Evolutionary conservation across 2,797 vertebrate genomes (phyloP), one percentile per base, ranked within the genome.

Genomic region (Oreortyx pictus): DNA sequence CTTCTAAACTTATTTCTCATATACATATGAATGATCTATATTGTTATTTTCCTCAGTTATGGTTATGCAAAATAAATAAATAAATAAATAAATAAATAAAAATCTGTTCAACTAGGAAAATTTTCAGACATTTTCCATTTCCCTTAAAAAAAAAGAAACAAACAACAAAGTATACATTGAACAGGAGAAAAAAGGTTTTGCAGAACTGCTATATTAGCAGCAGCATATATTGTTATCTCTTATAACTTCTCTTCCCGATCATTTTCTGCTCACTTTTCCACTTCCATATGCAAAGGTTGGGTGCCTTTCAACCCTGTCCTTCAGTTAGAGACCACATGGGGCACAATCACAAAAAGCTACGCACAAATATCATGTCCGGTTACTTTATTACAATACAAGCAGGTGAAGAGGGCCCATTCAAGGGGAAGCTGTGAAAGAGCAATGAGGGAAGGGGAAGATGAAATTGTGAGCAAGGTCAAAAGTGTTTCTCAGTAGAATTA

Each of bases 381-480:
- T 87, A 85, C 84, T 22, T 19, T 64, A 6, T 23, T 31, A 43
- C 2, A 78, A 11, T 35, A 18, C 20, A 72, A 78, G 24, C 2
- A 83, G 49, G 35, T 19, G 73, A 67, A 89, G 14, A 68, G 5
- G 11, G 19, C 16, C 29, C 16, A 72, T 54, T 70, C 9, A 17
- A 41, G 29, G 24, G 57, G 71, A 79, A 89, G 17, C 22, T 76
- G 56, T 5, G 10, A 27, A 83, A 73, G 37, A 93, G 31, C 1
- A 2, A 52, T 6, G 20, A 79, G 8, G 59, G 75, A 89, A 73
- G 49, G 15, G 47, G 18, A 83, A 89, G 47, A 61, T 23, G 43
- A 86, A 82, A 79, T 7, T 43, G 47, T 84, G 41, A 86, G 17
- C 82, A 80, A 96, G 80, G 94, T 83, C 89, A 84, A 86, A 65